Percentiles rank a stretch among this genome's conserved stretches.
These are phyloP conservation scores for Drosophila micromelanica DNA, from an alignment of 1,140 invertebrate species.

Conservation along the genomic window DNA sequence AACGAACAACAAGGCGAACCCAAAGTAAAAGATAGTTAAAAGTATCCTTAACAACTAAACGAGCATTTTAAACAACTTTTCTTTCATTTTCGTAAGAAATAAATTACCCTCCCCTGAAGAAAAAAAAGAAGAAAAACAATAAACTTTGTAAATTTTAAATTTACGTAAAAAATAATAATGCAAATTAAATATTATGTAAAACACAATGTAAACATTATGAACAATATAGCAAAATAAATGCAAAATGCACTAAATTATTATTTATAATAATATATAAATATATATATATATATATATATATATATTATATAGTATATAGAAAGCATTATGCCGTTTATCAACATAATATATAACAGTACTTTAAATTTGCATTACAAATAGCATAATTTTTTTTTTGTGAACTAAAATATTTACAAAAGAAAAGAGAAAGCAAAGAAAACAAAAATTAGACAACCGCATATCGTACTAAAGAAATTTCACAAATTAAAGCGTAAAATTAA, in stretches of 20 bases:
- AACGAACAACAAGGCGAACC: slow-evolving; percentile 48
- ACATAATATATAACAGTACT: slow-evolving; percentile 37
- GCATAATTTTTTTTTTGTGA: slow-evolving; percentile 62
- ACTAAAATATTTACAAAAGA: slow-evolving; percentile 40
- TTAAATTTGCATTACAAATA: slow-evolving; percentile 57
- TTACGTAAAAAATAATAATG: slow-evolving; percentile 55
- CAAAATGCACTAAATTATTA: slow-evolving; percentile 59
- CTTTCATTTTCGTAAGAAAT: slow-evolving; percentile 11
- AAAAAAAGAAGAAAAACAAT: slow-evolving; percentile 44
- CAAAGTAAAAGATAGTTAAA: slow-evolving; percentile 83
- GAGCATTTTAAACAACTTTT: slow-evolving; percentile 21
- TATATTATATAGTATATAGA: slow-evolving; percentile 24
- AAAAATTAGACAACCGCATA: slow-evolving; percentile 45
- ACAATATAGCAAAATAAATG: slow-evolving; percentile 51
- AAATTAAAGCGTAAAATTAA: slow-evolving; percentile 32
- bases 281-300: slow-evolving; percentile 25
- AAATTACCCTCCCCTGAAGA: too few species aligned
- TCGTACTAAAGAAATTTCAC: slow-evolving; percentile 56
- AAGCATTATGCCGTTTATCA: slow-evolving; percentile 51
- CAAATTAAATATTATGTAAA: slow-evolving; percentile 50
- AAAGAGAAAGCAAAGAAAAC: slow-evolving; percentile 29
- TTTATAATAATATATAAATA: slow-evolving; percentile 37
- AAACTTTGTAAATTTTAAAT: slow-evolving; percentile 80
- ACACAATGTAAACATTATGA: slow-evolving; percentile 51
- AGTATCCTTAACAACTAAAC: slow-evolving; percentile 15